Conservation (phyloP, 2,113 vertebrate species). For the Tragelaphus imberbis region DNA sequence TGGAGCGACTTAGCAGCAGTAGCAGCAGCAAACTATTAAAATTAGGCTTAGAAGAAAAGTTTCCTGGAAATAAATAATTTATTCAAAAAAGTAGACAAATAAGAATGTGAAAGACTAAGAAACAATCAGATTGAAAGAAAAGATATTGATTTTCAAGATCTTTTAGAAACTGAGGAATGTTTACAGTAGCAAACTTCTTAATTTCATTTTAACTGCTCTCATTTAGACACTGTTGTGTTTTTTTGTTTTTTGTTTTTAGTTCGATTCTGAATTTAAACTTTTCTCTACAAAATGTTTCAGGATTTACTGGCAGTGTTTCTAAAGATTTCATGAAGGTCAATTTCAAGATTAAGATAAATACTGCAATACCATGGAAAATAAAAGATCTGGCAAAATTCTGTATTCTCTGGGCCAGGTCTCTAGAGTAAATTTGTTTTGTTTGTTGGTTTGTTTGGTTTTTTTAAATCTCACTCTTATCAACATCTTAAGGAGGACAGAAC, state of each 20-base stretch:
- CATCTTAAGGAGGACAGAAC: neutral
- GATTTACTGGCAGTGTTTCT: neutral
- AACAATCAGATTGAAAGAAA: neutral
- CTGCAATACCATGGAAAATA: too few species aligned
- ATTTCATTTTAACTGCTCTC: neutral
- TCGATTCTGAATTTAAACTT: neutral
- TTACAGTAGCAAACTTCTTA: neutral
- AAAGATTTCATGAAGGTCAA: neutral
- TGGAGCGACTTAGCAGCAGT: too few species aligned
- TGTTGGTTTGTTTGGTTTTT: neutral
- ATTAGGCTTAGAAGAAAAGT: neutral
- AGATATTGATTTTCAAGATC: neutral
- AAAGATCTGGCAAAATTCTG: neutral
- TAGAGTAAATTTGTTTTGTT: neutral
- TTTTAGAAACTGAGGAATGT: neutral
- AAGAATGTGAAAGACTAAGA: neutral
- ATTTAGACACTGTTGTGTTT: neutral
- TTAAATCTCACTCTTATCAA: neutral
- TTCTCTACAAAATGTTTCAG: neutral
- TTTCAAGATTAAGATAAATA: neutral
- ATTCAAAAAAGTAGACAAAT: neutral
- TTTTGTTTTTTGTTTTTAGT: neutral
- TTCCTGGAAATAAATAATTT: neutral
- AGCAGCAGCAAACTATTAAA: neutral
- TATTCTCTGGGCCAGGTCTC: neutral